Evolutionary conservation across 2,113 vertebrate species (phyloP).

Genomic region (Alligator mississippiensis): DNA sequence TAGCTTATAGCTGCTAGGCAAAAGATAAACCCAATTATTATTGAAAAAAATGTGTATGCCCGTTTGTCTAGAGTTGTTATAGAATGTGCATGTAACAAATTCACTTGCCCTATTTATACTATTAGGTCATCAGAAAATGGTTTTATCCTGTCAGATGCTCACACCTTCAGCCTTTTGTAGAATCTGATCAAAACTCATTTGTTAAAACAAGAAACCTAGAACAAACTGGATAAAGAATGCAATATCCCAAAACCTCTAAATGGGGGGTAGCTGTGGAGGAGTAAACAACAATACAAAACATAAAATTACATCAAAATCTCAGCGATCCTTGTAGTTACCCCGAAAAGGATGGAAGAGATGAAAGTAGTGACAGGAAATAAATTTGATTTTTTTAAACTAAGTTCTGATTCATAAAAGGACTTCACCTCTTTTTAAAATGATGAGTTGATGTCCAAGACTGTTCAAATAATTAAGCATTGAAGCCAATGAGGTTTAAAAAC

Average conservation of each 20-base stretch:
- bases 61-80: slow-evolving; percentile 60
- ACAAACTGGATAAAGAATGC: neutral
- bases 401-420: neutral
- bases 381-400: neutral
- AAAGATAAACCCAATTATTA: slow-evolving; percentile 71
- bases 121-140: neutral
- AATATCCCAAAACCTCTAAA: neutral
- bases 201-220: rapidly evolving
- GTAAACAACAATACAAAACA: neutral
- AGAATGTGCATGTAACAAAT: neutral
- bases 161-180: neutral
- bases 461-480: neutral
- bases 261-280: neutral
- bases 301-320: neutral
- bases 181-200: neutral
- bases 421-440: neutral
- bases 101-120: neutral
- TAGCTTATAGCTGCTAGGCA: slow-evolving; percentile 63
- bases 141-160: neutral
- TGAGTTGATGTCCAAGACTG: neutral
- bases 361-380: neutral
- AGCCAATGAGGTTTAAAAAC: neutral
- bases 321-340: neutral
- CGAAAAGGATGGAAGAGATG: neutral
- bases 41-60: neutral